phyloP scores from a whole-genome alignment of 2,888 invertebrate species.

The Phengaris arion region DNA sequence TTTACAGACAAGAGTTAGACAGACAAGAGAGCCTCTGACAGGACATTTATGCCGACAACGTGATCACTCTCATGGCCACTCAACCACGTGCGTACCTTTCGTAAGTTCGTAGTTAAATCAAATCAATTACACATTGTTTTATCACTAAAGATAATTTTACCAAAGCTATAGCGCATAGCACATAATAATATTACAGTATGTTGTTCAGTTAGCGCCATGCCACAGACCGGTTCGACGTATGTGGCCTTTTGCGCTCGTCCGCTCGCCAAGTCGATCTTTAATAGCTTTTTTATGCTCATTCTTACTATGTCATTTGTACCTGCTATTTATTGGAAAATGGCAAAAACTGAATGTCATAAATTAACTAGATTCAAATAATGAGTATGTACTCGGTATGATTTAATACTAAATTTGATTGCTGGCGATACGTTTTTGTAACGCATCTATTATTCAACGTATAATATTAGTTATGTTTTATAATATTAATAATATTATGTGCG shows the following conservation, averaged over 20 bases:
- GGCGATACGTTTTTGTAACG: background rate
- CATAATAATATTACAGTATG: too few species aligned
- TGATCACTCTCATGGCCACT: too few species aligned
- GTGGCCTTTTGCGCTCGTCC: constrained; percentile 10
- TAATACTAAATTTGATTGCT: background rate
- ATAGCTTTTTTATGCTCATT: constrained; percentile 18
- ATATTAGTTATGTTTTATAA: background rate
- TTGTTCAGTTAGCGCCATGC: background rate
- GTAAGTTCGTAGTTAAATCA: too few species aligned
- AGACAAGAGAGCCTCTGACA: too few species aligned
- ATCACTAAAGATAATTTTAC: too few species aligned
- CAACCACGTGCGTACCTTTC: too few species aligned
- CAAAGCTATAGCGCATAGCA: too few species aligned
- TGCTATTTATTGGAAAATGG: background rate
- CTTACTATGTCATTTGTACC: constrained; percentile 5
- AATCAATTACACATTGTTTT: too few species aligned
- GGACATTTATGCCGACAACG: too few species aligned
- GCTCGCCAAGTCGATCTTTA: background rate
- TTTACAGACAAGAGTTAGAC: too few species aligned
- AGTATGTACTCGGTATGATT: background rate
- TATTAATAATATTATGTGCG: background rate
- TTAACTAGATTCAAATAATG: constrained; percentile 11
- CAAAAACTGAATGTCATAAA: background rate
- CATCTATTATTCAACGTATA: background rate
- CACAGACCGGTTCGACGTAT: constrained; percentile 6